Conservation (phyloP, 2,888 invertebrate species). For the Fabriciana adippe region DNA sequence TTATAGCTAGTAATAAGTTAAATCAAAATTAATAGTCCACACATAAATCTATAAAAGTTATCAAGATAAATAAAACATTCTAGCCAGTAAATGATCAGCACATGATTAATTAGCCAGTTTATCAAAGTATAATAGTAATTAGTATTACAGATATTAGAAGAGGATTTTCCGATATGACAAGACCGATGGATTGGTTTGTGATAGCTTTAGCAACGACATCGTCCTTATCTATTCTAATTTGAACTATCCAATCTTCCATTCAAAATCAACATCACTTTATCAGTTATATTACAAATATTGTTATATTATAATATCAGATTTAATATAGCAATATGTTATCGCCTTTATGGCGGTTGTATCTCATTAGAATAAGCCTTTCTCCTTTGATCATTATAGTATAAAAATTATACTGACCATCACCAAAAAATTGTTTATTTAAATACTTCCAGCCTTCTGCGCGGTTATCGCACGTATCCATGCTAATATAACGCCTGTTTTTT, state of each 20-base stretch:
- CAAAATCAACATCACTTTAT: conserved; percentile 12
- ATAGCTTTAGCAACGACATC: neutral
- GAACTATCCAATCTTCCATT: neutral
- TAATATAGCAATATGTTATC: conserved; percentile 14
- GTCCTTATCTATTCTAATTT: conserved; percentile 11
- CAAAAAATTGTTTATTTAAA: conserved; percentile 77
- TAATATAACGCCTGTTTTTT: conserved; percentile 9
- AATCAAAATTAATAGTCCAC: neutral
- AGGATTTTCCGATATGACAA: conserved; percentile 6
- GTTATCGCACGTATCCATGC: conserved; percentile 67
- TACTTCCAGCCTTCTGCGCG: conserved; percentile 79
- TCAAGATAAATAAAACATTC: conserved; percentile 8
- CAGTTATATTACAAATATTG: neutral
- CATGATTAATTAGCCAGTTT: conserved; percentile 28
- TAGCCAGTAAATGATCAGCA: conserved; percentile 22
- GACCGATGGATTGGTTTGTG: neutral
- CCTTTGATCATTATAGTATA: conserved; percentile 36
- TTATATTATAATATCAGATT: conserved; percentile 5
- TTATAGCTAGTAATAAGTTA: neutral
- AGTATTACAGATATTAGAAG: conserved; percentile 1
- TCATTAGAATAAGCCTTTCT: conserved; percentile 35
- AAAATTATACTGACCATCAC: conserved; percentile 68
- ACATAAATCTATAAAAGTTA: neutral
- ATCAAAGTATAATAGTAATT: conserved; percentile 14
- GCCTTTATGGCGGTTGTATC: conserved; percentile 16